A percentile compares a stretch with the other conserved stretches of the same genome.
phyloP scores from a whole-genome alignment of 2,797 vertebrate species.

The Streptopelia turtur region DNA sequence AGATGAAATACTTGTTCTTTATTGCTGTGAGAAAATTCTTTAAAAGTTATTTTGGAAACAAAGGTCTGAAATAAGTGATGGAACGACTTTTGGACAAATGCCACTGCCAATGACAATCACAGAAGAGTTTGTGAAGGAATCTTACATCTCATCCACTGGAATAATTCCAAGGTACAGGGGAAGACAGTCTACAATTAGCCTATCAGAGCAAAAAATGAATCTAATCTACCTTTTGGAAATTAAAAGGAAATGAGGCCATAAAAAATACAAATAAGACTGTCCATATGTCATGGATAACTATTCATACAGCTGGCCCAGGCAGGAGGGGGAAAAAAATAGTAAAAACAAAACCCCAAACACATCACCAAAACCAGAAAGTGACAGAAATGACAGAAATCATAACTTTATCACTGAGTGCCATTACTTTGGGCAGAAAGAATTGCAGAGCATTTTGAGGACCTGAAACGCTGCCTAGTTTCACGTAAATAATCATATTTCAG shows the following conservation, averaged over 20 bases:
- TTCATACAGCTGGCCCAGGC: background rate
- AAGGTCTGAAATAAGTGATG: background rate
- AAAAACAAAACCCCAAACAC: background rate
- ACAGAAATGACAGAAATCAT: background rate
- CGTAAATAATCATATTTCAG: background rate
- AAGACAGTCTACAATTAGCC: background rate
- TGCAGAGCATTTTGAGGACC: background rate
- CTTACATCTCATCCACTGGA: background rate
- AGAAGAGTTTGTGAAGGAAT: background rate
- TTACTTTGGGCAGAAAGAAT: background rate
- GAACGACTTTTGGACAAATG: background rate
- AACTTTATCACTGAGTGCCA: background rate
- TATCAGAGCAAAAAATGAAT: background rate
- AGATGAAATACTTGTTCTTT: background rate
- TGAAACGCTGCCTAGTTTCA: background rate
- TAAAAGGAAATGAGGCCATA: background rate
- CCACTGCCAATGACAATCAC: background rate
- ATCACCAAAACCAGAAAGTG: background rate
- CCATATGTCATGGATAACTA: background rate
- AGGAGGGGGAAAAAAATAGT: background rate
- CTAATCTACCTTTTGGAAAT: background rate
- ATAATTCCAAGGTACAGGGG: background rate
- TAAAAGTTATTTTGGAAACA: background rate
- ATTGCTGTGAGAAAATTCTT: background rate
- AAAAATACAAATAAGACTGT: background rate